Evolutionary conservation across 2,888 invertebrate species (phyloP), one percentile per base, ranked within the genome.

Genomic region (Drosophila macrospina): DNA sequence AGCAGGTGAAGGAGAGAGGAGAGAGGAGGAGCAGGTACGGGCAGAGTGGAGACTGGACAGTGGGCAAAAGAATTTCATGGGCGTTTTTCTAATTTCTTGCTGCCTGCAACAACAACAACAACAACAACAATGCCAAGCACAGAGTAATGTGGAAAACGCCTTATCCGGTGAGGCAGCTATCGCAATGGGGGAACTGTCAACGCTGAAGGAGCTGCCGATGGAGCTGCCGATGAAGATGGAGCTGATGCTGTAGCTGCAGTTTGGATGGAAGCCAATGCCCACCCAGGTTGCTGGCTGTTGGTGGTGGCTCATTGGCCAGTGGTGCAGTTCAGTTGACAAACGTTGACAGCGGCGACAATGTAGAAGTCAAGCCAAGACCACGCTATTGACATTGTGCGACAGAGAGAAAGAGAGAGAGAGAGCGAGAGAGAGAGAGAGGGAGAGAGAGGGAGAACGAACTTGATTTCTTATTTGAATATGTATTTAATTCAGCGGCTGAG

Each of bases 341-440:
- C 85, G 86, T 73, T 85, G 85, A 85, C 85, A 87, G 85, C 79
- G 83, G 78, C 87, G 85, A 86, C 84, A 84, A 80, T 84, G 80
- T 70, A 47, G 80, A 69, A 47, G 45, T 34, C 62, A 59, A 37
- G 30, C 52, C 61, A 51, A 28, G 56, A 36, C 36, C 36, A 28
- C 20, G 60, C 62, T 71, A 74, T 77, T 78, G 78, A 78, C 78
- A 75, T 69, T 80, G 79, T 64, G 62, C 66, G 69, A 59, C 44
- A 30, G 16, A n/a, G 26, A 0, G 11, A 10, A 16, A n/a, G 24
- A 7, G 42, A 4, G 7, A 34, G 32, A 16, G 11, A 32, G 13
- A 7, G 37, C 4, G 30, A 5, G 15, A 11, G 15, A 20, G 10
- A 24, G 20, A 13, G 47, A 26, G n/a, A n/a, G n/a, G n/a, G n/a